These are phyloP conservation scores for Diacarnus erythraeanus DNA, from an alignment of 37 sponge, comb jelly and placozoan species.

Conservation along the genomic window DNA sequence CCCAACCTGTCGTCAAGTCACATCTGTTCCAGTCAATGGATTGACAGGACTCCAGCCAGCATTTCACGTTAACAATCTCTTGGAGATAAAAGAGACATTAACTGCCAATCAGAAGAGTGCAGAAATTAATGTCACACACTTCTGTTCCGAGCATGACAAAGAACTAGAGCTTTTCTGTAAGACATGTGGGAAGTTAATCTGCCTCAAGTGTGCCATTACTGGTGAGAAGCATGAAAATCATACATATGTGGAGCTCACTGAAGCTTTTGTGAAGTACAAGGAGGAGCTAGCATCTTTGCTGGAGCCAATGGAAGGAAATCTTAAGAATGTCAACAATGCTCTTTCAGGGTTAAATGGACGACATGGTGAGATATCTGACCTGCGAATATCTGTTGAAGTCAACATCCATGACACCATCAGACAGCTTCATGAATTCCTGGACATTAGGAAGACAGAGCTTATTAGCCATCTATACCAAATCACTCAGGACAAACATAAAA, in stretches of 20 bases:
- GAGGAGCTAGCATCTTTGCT: slow-evolving; percentile 11
- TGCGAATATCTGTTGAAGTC: not conserved
- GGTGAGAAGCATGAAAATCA: slow-evolving; percentile 12
- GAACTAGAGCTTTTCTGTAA: slow-evolving; percentile 36
- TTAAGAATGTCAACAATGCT: slow-evolving; percentile 13
- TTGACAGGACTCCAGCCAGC: slow-evolving; percentile 16
- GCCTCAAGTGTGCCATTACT: slow-evolving; percentile 22
- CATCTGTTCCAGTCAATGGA: too few relatives aligned
- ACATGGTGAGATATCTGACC: not conserved
- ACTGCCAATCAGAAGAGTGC: not conserved
- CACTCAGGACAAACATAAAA: too few relatives aligned
- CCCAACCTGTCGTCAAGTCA: too few relatives aligned
- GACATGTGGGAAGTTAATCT: too few relatives aligned
- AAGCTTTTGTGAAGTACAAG: slow-evolving; percentile 26
- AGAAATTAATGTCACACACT: not conserved
- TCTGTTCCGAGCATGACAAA: slow-evolving; percentile 28
- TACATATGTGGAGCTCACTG: slow-evolving; percentile 23
- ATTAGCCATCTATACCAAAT: too few relatives aligned
- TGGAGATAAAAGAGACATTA: slow-evolving; percentile 17
- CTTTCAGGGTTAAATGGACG: not conserved
- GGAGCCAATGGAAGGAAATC: slow-evolving; percentile 25
- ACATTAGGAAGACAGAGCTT: slow-evolving; percentile 4
- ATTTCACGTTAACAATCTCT: slow-evolving; percentile 15
- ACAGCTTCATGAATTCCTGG: slow-evolving; percentile 14
- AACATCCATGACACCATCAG: slow-evolving; percentile 4